A percentile compares a stretch with the other conserved stretches of the same genome.
These are phyloP conservation scores for Artibeus jamaicensis DNA, from an alignment of 2,797 vertebrate genomes.

Conservation along the genomic window DNA sequence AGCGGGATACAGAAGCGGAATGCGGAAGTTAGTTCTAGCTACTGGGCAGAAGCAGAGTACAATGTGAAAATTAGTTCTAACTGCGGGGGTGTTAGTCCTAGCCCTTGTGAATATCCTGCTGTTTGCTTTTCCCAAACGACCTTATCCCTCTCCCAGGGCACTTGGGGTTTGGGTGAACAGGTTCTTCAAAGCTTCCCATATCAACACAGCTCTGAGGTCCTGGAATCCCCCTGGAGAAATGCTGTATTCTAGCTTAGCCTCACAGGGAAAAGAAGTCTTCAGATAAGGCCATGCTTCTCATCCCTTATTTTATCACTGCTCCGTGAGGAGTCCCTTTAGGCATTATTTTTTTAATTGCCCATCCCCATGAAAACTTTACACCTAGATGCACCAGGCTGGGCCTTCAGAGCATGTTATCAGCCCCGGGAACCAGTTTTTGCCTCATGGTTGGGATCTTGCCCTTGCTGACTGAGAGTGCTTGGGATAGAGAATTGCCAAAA, in stretches of 20 bases:
- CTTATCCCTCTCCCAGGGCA: no score
- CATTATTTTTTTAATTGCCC: not conserved
- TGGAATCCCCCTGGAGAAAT: not conserved
- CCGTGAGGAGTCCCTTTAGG: not conserved
- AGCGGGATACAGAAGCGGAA: no score
- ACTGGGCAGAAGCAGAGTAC: no score
- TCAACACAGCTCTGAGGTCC: not conserved
- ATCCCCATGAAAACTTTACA: not conserved
- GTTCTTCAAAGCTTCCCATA: no score
- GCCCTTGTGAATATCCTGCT: no score
- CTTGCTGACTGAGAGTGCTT: not conserved
- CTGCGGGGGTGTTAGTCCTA: no score
- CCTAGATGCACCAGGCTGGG: no score
- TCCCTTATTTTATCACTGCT: not conserved
- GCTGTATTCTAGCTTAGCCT: not conserved
- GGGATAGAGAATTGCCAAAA: not conserved
- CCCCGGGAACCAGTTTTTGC: not conserved
- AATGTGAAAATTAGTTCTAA: no score
- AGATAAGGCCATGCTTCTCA: not conserved
- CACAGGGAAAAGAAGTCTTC: not conserved
- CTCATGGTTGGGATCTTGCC: not conserved
- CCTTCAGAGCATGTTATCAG: not conserved
- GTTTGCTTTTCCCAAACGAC: no score
- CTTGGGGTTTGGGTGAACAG: no score
- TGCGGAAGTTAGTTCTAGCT: no score